Conservation (phyloP, 1,140 invertebrate species). For the Helicoverpa zea region DNA sequence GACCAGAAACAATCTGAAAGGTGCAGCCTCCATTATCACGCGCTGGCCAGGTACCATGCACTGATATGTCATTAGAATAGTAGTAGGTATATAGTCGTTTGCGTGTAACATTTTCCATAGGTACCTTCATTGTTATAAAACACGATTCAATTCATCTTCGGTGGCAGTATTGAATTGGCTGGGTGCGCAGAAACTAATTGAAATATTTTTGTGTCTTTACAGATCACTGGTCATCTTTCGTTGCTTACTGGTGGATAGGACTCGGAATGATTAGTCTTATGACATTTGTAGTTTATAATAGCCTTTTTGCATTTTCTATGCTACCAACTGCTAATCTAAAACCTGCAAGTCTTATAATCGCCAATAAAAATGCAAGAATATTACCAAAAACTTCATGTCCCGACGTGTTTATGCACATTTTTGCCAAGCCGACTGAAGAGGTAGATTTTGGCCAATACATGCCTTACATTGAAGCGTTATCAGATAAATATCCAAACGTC, state of each 20-base stretch:
- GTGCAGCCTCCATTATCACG: slow-evolving; percentile 71
- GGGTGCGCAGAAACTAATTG: neutral
- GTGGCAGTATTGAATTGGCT: neutral
- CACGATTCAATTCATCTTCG: no score
- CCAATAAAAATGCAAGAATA: slow-evolving; percentile 38
- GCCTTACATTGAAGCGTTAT: slow-evolving; percentile 64
- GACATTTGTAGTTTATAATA: slow-evolving; percentile 78
- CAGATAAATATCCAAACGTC: slow-evolving; percentile 66
- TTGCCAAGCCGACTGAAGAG: slow-evolving; percentile 61
- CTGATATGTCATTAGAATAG: no score
- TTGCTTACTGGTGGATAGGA: slow-evolving; percentile 78
- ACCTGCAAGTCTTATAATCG: slow-evolving; percentile 40
- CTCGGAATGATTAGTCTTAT: slow-evolving; percentile 73
- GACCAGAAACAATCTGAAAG: slow-evolving; percentile 65
- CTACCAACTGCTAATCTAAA: slow-evolving; percentile 59
- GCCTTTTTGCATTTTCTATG: slow-evolving; percentile 64
- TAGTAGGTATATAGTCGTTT: no score
- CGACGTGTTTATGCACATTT: slow-evolving; percentile 75
- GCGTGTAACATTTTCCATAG: no score
- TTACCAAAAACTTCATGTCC: slow-evolving; percentile 39
- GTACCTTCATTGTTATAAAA: no score
- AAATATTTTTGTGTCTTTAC: slow-evolving; percentile 60
- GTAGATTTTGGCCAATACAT: slow-evolving; percentile 63
- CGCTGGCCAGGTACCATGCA: slow-evolving; percentile 74
- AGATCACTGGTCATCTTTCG: slow-evolving; percentile 74